Evolutionary conservation across 2,797 vertebrate genomes (phyloP).

Genomic region (Enteromius mattozi): DNA sequence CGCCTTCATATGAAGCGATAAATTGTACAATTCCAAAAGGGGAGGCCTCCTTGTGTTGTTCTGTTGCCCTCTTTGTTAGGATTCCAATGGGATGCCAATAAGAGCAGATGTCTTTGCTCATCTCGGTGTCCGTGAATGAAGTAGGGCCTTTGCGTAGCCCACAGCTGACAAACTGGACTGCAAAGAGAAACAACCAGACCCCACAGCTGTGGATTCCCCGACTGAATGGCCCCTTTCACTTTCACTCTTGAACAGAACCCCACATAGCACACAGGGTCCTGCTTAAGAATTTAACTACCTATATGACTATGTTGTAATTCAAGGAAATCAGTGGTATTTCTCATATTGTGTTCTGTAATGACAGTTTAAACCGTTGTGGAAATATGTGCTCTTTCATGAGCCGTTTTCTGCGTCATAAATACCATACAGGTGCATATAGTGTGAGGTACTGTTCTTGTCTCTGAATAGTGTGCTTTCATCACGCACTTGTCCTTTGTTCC

Average conservation of each 20-base stretch:
- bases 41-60: conserved; percentile 18
- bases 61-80: conserved; percentile 57
- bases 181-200: conserved; percentile 36
- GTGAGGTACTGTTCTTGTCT: conserved; percentile 36
- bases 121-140: conserved; percentile 55
- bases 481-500: conserved; percentile 64
- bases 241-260: conserved; percentile 51
- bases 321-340: background rate
- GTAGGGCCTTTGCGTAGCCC: conserved; percentile 60
- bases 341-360: background rate
- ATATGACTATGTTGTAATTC: background rate
- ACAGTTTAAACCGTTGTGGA: background rate
- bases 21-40: conserved; percentile 26
- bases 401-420: conserved; percentile 18
- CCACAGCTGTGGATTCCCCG: conserved; percentile 69
- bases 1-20: conserved; percentile 18
- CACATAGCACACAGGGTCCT: conserved; percentile 24
- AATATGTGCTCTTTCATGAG: background rate
- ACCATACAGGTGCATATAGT: conserved; percentile 43
- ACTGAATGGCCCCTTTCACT: conserved; percentile 69
- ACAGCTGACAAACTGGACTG: conserved; percentile 64
- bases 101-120: conserved; percentile 72
- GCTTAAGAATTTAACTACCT: conserved; percentile 7
- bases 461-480: conserved; percentile 49
- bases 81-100: conserved; percentile 46